Evolutionary conservation across 37 sponge, comb jelly and placozoan genomes (phyloP).

Genomic region (Diacarnus erythraeanus): DNA sequence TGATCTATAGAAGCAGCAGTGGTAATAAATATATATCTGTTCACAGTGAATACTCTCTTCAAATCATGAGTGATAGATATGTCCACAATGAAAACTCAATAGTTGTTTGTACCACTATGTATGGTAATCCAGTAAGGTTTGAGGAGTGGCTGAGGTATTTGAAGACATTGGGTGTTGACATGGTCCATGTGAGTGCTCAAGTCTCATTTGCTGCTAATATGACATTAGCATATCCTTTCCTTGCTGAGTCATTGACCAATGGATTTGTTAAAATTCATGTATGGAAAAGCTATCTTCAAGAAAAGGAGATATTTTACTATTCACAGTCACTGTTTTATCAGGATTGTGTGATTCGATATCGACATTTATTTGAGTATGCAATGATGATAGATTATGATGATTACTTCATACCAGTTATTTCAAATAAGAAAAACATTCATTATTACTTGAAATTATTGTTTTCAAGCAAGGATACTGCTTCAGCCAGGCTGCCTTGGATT

Average conservation of each 20-base stretch:
- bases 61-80: neutral
- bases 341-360: neutral
- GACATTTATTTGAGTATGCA: neutral
- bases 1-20: too few species aligned
- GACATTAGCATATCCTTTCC: neutral
- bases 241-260: neutral
- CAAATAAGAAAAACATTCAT: neutral
- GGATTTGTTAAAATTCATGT: neutral
- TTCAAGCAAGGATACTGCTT: neutral
- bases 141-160: neutral
- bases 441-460: neutral
- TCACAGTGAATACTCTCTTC: neutral
- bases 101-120: neutral
- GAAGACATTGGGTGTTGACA: neutral
- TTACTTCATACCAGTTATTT: neutral
- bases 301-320: neutral
- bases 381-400: constrained; percentile 14
- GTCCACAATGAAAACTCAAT: neutral
- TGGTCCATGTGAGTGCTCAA: neutral
- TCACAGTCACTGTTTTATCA: constrained; percentile 6
- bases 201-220: neutral
- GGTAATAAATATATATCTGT: neutral
- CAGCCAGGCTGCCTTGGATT: neutral
- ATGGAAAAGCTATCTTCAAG: neutral
- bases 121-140: neutral